Percentiles rank a stretch among this genome's conserved stretches.
These are phyloP conservation scores for Yponomeuta sedellus DNA, from an alignment of 2,888 invertebrate species.

Conservation along the genomic window DNA sequence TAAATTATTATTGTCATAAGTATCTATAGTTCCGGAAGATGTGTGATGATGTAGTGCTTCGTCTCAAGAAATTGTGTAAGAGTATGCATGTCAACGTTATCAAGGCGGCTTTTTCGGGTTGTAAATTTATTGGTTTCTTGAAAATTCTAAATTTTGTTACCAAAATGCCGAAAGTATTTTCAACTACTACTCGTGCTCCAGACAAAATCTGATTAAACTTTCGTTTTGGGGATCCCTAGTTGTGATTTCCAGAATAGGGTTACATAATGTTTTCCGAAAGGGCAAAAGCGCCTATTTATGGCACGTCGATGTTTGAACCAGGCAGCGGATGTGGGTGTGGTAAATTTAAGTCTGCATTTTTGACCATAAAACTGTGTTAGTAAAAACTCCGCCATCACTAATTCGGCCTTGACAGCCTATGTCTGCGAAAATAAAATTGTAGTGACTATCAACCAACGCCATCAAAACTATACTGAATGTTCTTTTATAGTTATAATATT, in stretches of 20 bases:
- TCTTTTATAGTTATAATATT: constrained; percentile 28
- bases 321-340: constrained; percentile 26
- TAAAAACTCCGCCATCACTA: constrained; percentile 24
- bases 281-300: constrained; percentile 27
- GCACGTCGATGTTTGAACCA: constrained; percentile 23
- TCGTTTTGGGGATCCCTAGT: constrained; percentile 23
- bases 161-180: constrained; percentile 25
- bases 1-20: constrained; percentile 21
- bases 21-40: constrained; percentile 24
- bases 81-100: constrained; percentile 25
- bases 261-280: constrained; percentile 26
- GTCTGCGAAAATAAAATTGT: constrained; percentile 31
- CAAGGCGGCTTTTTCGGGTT: constrained; percentile 19
- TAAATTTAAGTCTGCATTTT: constrained; percentile 24
- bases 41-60: constrained; percentile 21
- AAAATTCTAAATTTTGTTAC: constrained; percentile 23
- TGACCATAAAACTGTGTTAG: constrained; percentile 14
- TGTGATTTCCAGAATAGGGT: constrained; percentile 26
- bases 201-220: constrained; percentile 25
- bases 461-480: constrained; percentile 32
- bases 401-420: constrained; percentile 31
- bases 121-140: constrained; percentile 21
- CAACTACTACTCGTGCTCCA: constrained; percentile 23
- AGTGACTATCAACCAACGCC: constrained; percentile 32
- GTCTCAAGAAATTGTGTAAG: constrained; percentile 26